These are phyloP conservation scores for Coenonympha arcania DNA, from an alignment of 2,888 invertebrate species.

Conservation along the genomic window DNA sequence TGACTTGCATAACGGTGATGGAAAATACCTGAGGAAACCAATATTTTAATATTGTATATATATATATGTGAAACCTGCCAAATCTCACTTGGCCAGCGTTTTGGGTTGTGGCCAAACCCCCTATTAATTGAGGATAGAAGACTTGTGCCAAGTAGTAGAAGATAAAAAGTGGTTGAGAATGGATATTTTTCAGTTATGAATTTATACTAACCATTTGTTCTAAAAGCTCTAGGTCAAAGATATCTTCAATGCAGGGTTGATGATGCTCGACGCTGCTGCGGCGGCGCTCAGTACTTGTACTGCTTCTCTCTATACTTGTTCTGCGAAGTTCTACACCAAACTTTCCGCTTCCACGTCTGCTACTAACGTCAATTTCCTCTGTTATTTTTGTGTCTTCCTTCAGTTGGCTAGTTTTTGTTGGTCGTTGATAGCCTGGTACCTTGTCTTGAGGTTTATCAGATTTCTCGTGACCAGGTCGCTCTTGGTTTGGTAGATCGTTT, in stretches of 20 bases:
- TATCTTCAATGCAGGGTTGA: slow-evolving; percentile 79
- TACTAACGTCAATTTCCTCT: slow-evolving; percentile 63
- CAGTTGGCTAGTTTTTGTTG: slow-evolving; percentile 57
- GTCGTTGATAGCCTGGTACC: slow-evolving; percentile 52
- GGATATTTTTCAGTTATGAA: too few relatives aligned
- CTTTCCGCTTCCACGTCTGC: slow-evolving; percentile 73
- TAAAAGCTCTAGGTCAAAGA: slow-evolving; percentile 79
- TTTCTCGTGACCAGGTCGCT: slow-evolving; percentile 37
- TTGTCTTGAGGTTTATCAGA: slow-evolving; percentile 41
- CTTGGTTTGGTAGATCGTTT: slow-evolving; percentile 42
- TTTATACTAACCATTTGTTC: slow-evolving; percentile 78
- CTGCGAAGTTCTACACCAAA: slow-evolving; percentile 79
- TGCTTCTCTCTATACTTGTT: slow-evolving; percentile 70
- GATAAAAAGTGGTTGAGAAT: too few relatives aligned
- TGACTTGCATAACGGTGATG: too few relatives aligned
- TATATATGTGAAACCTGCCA: too few relatives aligned
- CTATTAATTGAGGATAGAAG: too few relatives aligned
- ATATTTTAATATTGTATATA: too few relatives aligned
- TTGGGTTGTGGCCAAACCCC: too few relatives aligned
- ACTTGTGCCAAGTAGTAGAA: too few relatives aligned
- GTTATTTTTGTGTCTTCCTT: slow-evolving; percentile 50
- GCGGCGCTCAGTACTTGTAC: slow-evolving; percentile 60
- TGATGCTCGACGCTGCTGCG: slow-evolving; percentile 65
- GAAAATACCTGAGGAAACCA: too few relatives aligned
- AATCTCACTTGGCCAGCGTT: too few relatives aligned